Evolutionary conservation across 1,140 invertebrate species (phyloP), one percentile per base, ranked within the genome.

Genomic region (Temnothorax longispinosus): DNA sequence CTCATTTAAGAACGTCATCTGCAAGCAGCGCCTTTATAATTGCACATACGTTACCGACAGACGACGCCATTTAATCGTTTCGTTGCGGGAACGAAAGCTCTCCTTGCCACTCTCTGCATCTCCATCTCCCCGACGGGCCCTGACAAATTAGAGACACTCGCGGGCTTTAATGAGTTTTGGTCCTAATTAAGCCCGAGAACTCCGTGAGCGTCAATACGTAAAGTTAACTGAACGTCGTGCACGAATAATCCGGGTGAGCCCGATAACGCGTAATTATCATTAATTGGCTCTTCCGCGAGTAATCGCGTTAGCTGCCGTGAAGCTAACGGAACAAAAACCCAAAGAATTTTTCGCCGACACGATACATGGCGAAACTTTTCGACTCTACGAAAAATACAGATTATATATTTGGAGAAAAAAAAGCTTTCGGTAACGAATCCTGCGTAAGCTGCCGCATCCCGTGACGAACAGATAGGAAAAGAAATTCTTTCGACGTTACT

Each of bases 241-340:
- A 27, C 54, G 80, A 84, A 60, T 84, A 84, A 84, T 84, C 69
- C 54, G 67, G 13, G 8, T 18, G 54, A 21, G 52, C 67, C 69
- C 69, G 80, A 84, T 75, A 84, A 84, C 80, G 54, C 80, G 80
- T 84, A 84, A 62, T 84, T 84, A 75, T 84, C 80, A 84, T 84
- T 84, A 84, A 84, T 84, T 84, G 80, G 54, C 80, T 84, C 41
- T 74, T 74, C 41, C 80, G 54, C n/a, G 69, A 32, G 72, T 75
- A 84, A 84, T 84, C 80, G 69, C 67, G 52, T 72, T 35, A 60
- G 80, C 38, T 7, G 41, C 18, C 10, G 69, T 32, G 62, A 60
- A 27, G 27, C 32, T 50, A 38, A 84, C 18, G 69, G 21, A 5
- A 41, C 35, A 11, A 32, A 41, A 41, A 11, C 11, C 52, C 32